phyloP scores from a whole-genome alignment of 2,888 invertebrate genomes.

The Uloborus plumipes region DNA sequence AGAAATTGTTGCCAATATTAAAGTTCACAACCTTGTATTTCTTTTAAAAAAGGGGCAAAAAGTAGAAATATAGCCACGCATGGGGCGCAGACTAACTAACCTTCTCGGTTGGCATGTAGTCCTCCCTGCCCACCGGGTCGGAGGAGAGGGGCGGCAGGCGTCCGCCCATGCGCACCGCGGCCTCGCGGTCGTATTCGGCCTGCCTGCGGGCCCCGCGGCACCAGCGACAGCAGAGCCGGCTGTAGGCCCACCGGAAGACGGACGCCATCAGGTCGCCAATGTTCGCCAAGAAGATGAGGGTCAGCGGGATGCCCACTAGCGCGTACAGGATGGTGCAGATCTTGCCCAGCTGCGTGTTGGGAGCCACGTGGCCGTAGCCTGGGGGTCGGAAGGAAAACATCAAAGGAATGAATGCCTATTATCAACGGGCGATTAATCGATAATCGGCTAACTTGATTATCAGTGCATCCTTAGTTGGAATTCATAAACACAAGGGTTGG shows the following conservation, averaged over 20 bases:
- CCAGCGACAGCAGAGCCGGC: conserved; percentile 68
- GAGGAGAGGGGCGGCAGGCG: conserved; percentile 65
- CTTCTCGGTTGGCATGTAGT: conserved; percentile 68
- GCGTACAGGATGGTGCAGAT: conserved; percentile 59
- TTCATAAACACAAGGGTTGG: too few species aligned
- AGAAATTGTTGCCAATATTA: too few species aligned
- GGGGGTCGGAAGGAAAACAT: conserved; percentile 10
- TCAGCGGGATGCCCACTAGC: conserved; percentile 57
- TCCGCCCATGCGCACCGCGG: conserved; percentile 53
- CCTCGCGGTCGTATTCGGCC: conserved; percentile 65
- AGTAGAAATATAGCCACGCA: too few species aligned
- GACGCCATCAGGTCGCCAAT: conserved; percentile 63
- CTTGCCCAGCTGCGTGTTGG: conserved; percentile 67
- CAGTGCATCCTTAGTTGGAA: too few species aligned
- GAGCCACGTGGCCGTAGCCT: conserved; percentile 70
- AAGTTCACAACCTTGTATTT: too few species aligned
- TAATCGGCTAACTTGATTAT: too few species aligned
- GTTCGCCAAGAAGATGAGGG: conserved; percentile 61
- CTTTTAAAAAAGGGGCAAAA: too few species aligned
- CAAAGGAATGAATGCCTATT: too few species aligned
- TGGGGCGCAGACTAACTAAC: conserved; percentile 42
- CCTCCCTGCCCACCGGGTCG: conserved; percentile 67
- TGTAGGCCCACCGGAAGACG: conserved; percentile 57
- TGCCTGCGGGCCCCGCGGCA: conserved; percentile 66
- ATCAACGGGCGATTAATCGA: too few species aligned